Base-by-base conservation (phyloP, 2,888 invertebrate genomes). In the Pegoplata infirma region DNA sequence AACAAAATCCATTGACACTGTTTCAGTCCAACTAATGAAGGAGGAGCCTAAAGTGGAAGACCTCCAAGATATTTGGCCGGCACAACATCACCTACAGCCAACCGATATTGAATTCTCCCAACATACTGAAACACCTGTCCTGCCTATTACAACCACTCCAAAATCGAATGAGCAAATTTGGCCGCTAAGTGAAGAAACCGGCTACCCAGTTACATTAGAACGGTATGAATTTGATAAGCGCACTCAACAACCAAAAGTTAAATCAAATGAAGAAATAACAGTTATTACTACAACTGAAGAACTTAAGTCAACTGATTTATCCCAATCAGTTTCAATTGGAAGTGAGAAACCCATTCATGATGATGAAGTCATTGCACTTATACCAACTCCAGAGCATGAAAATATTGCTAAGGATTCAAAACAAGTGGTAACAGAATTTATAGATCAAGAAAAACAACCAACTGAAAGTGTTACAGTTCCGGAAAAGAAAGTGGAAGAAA, bases 31-130 rank as follows among this genome's bases (percentile, higher is more conserved):
- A 75, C 63, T 55, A 72, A 67, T 59, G 69, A 80, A 83, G 19
- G 79, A 82, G 61, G 82, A 82, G 55, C 76, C 80, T 5, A 14
- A 55, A 61, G 80, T 88, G 6, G 85, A 88, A 83, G 83, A 89
- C 79, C 85, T 90, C 66, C 78, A 83, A 47, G 85, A 88, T 21
- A 89, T 90, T 82, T 90, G 90, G 90, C 90, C 90, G 55, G 69
- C 83, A 53, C 83, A 88, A 81, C 88, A 89, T 81, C 87, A 89
- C 80, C 81, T 89, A 53, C 80, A 81, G 72, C 80, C 86, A 59
- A 85, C 86, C 59, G 82, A 85, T 49, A 89, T 89, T 83, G 87
- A 87, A 68, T 85, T 86, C 80, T 89, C 89, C 17, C 83, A 85
- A 32, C 85, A 85, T 63, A 49, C 19, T 64, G 86, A 86, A 75